Evolutionary conservation across 2,113 vertebrate genomes (phyloP).

Genomic region (Egretta garzetta): DNA sequence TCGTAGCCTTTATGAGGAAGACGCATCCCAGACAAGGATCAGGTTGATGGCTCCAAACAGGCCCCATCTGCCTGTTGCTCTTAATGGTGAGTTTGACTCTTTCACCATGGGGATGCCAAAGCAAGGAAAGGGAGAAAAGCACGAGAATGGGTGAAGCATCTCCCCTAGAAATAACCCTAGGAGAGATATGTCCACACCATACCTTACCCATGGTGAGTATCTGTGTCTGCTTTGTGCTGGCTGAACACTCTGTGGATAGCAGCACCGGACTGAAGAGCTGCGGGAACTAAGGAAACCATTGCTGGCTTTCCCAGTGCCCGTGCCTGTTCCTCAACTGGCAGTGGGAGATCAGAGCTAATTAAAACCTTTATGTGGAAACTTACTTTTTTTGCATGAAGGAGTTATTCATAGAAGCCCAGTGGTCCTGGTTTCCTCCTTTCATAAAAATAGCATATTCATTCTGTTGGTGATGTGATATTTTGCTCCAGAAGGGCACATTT

Average conservation of each 20-base stretch:
- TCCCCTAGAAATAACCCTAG: not conserved
- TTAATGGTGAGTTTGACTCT: not conserved
- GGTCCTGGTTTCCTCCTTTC: not conserved
- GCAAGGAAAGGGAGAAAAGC: not conserved
- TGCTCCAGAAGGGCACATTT: constrained; percentile 32
- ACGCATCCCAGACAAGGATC: not conserved
- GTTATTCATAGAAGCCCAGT: not conserved
- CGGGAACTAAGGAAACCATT: not conserved
- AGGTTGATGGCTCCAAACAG: not conserved
- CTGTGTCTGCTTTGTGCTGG: not conserved
- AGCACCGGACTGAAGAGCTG: not conserved
- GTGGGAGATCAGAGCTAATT: not conserved
- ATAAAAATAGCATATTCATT: not conserved
- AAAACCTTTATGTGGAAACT: constrained; percentile 32
- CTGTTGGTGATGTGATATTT: not conserved
- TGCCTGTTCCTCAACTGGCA: not conserved
- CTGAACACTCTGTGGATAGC: not conserved
- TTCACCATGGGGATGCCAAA: not conserved
- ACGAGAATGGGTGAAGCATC: not conserved
- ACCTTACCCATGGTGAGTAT: not conserved
- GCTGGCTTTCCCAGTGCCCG: not conserved
- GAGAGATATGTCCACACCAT: not conserved
- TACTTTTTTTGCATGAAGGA: constrained; percentile 1
- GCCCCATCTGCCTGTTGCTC: not conserved
- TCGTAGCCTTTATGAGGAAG: not conserved